Evolutionary conservation across 1,140 invertebrate genomes (phyloP), one percentile per base, ranked within the genome.

Genomic region (Atta colombica): DNA sequence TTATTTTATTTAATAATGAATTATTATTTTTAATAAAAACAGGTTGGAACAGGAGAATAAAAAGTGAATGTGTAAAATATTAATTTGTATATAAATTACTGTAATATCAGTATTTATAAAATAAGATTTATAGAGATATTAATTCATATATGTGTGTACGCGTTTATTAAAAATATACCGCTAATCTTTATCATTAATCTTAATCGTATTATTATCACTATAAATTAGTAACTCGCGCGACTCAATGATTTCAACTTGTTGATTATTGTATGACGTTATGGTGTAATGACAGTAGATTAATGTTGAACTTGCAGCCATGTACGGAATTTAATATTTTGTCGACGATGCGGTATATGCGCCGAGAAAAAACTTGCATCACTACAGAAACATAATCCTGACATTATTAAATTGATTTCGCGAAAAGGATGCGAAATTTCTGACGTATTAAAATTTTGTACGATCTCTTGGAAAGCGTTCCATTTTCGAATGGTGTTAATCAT

Each of bases 381-480:
- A n/a, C 72, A 39, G 21, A 77, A 77, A 65, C 1, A 12, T 63
- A 63, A 16, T 39, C 21, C 58, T 77, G 58, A 28, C 21, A 49
- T 77, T 63, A 63, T 75, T 21, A 77, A 63, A 77, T 35, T 77
- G 39, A 39, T 77, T 65, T 77, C 10, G 25, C 75, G 58, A 63
- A 63, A 63, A 74, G 28, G 28, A 61, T 14, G 55, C 16, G 3
- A 77, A 49, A 65, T 77, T 45, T 77, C 58, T 31, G 58, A n/a
- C 16, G 60, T 45, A 77, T 14, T 14, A 16, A 39, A 31, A n/a
- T 65, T 65, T 77, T 6, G 58, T 77, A 63, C 16, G 35, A n/a
- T 77, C 39, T 21, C 25, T 49, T 77, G 10, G 28, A 39, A 75
- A 75, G 55, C 55, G 55, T 75, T 75, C 55, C n/a, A 75, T 75